Evolutionary conservation across 2,797 vertebrate species (phyloP), one percentile per base, ranked within the genome.

Genomic region (Cuculus canorus): DNA sequence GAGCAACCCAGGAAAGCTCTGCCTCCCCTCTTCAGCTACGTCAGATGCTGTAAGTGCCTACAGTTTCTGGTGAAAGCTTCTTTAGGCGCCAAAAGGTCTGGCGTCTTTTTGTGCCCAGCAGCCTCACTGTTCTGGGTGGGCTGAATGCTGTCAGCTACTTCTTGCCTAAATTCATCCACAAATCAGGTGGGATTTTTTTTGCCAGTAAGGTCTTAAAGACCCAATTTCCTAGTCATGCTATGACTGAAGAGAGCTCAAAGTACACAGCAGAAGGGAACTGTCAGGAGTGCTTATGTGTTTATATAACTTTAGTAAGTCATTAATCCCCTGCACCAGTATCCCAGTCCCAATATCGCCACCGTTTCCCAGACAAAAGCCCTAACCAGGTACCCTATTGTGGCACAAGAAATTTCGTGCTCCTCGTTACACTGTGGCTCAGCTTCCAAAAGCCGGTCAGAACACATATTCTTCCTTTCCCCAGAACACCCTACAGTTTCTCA

Each of bases 1-100:
- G 47, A 96, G 88, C 73, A 88, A 18, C 94, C 90, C 83, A 66
- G 86, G 86, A 68, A 88, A 91, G 90, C 81, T 90, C 71, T 82
- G 93, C 75, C 78, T 95, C 48, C 86, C 70, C 80, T 93, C 52
- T 70, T 48, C 60, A 32, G 88, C 92, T 52, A 56, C 14, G 11
- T 84, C 94, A 94, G 93, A 90, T 82, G 88, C 86, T 82, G 2
- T 66, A 73, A 94, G 77, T 82, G 88, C 93, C 90, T 68, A 30
- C 64, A n/a, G 66, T 73, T 95, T 60, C 88, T 77, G 81, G 45
- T 64, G 81, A 94, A 63, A 12, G 66, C 77, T 88, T 22, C 63
- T 78, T 4, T 13, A 84, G 93, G 90, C 21, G 52, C 93, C 94
- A 17, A 59, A 7, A 43, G 57, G 93, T 93, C 92, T 96, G 92